Percentiles rank a stretch among this genome's conserved stretches.
Conservation (phyloP, 2,888 invertebrate genomes). For the Strigamia maritima region DNA sequence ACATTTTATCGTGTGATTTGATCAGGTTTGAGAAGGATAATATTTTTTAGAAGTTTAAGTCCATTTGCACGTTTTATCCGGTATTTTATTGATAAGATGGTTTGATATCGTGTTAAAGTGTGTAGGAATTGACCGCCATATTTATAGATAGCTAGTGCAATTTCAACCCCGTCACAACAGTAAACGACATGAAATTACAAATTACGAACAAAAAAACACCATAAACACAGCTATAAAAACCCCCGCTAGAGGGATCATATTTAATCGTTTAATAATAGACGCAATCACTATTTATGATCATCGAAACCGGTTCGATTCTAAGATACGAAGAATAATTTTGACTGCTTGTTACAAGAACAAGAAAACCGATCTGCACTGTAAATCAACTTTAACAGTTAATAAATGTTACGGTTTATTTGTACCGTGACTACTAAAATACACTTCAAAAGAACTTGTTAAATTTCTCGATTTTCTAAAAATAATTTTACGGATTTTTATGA, state of each 20-base stretch:
- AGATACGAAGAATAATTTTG: not conserved
- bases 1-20: too few relatives aligned
- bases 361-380: not conserved
- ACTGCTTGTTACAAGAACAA: not conserved
- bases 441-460: conserved; percentile 16
- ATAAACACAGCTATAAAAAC: too few relatives aligned
- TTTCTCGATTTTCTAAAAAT: conserved; percentile 18
- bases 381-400: conserved; percentile 6
- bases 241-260: not conserved
- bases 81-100: too few relatives aligned
- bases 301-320: not conserved
- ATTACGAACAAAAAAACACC: too few relatives aligned
- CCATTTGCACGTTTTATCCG: too few relatives aligned
- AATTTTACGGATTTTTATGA: not conserved
- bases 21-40: too few relatives aligned
- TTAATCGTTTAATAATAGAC: not conserved
- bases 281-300: not conserved
- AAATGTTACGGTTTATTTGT: conserved; percentile 3
- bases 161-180: too few relatives aligned
- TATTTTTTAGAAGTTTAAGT: too few relatives aligned
- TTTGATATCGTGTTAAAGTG: too few relatives aligned
- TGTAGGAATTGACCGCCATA: too few relatives aligned
- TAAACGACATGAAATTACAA: too few relatives aligned
- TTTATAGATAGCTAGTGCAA: too few relatives aligned
- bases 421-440: conserved; percentile 13